A percentile compares a stretch with the other conserved stretches of the same genome.
These are phyloP conservation scores for Macaria liturata DNA, from an alignment of 2,888 invertebrate genomes.

Conservation along the genomic window DNA sequence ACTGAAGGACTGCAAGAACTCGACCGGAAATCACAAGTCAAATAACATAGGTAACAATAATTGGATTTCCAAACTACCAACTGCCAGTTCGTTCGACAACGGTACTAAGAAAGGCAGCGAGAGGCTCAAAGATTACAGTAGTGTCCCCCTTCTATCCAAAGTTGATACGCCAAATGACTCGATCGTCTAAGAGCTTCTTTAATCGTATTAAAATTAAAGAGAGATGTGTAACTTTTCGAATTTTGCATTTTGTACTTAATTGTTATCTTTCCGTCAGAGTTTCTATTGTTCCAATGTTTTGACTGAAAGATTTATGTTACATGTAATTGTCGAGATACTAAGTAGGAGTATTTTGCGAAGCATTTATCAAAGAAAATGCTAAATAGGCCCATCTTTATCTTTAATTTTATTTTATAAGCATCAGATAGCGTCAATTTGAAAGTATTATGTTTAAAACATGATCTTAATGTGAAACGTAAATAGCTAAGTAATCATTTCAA, in stretches of 20 bases:
- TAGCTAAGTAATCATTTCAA: conserved; percentile 2
- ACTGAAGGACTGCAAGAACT: conserved; percentile 68
- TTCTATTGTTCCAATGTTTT: conserved; percentile 22
- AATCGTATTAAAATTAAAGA: conserved; percentile 25
- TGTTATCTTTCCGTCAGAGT: conserved; percentile 22
- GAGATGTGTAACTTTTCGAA: conserved; percentile 31
- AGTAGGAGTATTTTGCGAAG: conserved; percentile 8
- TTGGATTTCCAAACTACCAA: conserved; percentile 74
- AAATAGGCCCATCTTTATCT: neutral
- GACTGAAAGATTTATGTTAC: conserved; percentile 23
- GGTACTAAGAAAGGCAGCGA: conserved; percentile 64
- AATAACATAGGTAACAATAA: conserved; percentile 78
- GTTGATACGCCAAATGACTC: conserved; percentile 74
- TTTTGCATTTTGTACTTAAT: conserved; percentile 34
- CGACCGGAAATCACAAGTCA: conserved; percentile 62
- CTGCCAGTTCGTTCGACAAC: conserved; percentile 75
- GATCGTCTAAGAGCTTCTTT: conserved; percentile 53
- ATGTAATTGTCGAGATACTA: conserved; percentile 6
- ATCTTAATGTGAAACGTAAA: conserved; percentile 1
- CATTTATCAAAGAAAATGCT: conserved; percentile 2
- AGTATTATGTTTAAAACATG: too few relatives aligned
- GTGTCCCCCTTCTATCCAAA: conserved; percentile 74
- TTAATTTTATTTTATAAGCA: neutral
- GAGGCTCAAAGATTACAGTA: conserved; percentile 74
- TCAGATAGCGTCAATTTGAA: neutral